Conservation (phyloP, 2,888 invertebrate species). For the Polymixis flavicincta region DNA sequence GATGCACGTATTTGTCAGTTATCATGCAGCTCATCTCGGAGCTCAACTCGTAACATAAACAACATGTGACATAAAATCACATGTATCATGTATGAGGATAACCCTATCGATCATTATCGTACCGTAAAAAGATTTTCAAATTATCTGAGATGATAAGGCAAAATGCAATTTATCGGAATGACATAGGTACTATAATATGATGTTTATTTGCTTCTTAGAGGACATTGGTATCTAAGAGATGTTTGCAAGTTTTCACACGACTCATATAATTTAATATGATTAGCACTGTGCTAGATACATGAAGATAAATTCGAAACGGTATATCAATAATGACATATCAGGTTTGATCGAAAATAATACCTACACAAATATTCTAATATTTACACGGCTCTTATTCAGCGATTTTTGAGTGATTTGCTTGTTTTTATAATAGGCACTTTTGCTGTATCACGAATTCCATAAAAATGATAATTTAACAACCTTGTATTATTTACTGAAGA, state of each 20-base stretch:
- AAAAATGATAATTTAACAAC: neutral
- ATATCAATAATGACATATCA: neutral
- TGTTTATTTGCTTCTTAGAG: conserved; percentile 12
- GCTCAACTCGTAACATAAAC: neutral
- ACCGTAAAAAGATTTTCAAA: conserved; percentile 14
- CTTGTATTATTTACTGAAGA: conserved; percentile 3
- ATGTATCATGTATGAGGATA: neutral
- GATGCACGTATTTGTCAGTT: too few species aligned
- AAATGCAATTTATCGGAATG: conserved; percentile 13
- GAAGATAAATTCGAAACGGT: neutral
- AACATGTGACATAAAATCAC: conserved; percentile 11
- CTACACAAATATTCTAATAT: neutral
- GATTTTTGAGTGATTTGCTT: neutral
- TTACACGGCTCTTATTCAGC: conserved; percentile 9
- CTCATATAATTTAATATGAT: conserved; percentile 3
- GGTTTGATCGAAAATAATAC: neutral
- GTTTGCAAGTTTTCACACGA: conserved; percentile 14
- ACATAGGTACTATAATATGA: neutral
- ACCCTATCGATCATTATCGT: neutral
- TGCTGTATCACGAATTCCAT: neutral
- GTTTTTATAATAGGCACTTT: neutral
- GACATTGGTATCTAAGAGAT: conserved; percentile 3
- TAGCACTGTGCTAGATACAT: neutral
- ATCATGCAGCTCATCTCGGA: too few species aligned
- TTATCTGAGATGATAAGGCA: conserved; percentile 34